Evolutionary conservation across 2,113 vertebrate species (phyloP).

Genomic region (Neofelis nebulosa): DNA sequence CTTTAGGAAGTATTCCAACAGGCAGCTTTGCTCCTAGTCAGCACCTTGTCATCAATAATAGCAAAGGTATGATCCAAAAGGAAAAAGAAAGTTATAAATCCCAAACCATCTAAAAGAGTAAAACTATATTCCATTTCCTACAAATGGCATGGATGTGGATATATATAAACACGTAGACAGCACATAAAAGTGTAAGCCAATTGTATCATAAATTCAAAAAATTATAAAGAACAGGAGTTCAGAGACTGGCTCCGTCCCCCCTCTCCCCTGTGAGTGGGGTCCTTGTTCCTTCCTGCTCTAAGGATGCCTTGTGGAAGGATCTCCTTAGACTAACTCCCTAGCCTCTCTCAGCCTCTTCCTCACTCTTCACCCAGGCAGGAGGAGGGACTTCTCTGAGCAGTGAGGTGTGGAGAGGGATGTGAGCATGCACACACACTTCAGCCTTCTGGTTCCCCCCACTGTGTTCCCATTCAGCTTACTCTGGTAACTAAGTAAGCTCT

Average conservation of each 20-base stretch:
- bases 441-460: not conserved
- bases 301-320: not conserved
- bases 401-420: not conserved
- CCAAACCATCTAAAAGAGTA: not conserved
- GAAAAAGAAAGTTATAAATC: not conserved
- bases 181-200: not conserved
- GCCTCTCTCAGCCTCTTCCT: not conserved
- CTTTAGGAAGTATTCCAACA: not conserved
- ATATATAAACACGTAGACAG: not conserved
- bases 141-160: not conserved
- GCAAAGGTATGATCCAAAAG: not conserved
- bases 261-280: not conserved
- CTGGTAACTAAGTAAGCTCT: too few relatives aligned
- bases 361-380: not conserved
- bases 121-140: not conserved
- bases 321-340: not conserved
- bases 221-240: not conserved
- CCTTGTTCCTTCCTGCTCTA: not conserved
- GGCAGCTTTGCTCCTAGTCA: not conserved
- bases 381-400: not conserved
- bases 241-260: not conserved
- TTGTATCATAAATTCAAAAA: not conserved
- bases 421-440: rapidly evolving
- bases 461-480: too few relatives aligned
- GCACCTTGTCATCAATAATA: not conserved